Conservation (phyloP, 2,113 vertebrate genomes). For the Hiodon alosoides region DNA sequence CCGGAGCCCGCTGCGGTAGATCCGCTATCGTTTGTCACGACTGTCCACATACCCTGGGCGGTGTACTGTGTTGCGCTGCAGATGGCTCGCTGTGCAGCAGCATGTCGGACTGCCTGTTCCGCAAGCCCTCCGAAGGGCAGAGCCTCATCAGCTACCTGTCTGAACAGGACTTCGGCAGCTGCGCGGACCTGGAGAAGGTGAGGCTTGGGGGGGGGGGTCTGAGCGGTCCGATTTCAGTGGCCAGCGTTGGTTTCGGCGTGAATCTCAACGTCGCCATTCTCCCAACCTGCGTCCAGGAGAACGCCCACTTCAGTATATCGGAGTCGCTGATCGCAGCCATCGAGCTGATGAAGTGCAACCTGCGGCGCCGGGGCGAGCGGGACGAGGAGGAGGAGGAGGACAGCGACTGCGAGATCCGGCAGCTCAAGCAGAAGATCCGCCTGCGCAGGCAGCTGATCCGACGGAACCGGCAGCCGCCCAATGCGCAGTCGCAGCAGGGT, state of each 20-base stretch:
- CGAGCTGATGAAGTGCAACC: constrained; percentile 96
- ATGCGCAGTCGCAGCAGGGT: constrained; percentile 45
- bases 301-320: constrained; percentile 96
- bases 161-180: constrained; percentile 98
- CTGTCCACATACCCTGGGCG: constrained; percentile 4
- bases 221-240: background rate
- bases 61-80: constrained; percentile 41
- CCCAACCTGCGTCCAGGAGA: constrained; percentile 68
- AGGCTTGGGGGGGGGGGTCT: background rate
- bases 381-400: constrained; percentile 76
- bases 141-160: constrained; percentile 98
- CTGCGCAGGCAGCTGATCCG: constrained; percentile 89
- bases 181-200: constrained; percentile 96
- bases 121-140: constrained; percentile 90
- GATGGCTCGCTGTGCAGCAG: constrained; percentile 69
- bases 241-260: background rate
- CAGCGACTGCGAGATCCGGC: constrained; percentile 90
- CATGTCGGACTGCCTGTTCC: constrained; percentile 82
- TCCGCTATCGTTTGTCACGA: background rate
- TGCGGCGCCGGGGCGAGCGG: constrained; percentile 66
- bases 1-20: background rate
- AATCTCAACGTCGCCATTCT: background rate
- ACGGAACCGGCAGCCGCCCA: constrained; percentile 62
- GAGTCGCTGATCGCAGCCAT: constrained; percentile 96
- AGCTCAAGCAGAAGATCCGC: constrained; percentile 93